Base-by-base conservation (phyloP, 1,140 invertebrate genomes). In the Ooceraea biroi region DNA sequence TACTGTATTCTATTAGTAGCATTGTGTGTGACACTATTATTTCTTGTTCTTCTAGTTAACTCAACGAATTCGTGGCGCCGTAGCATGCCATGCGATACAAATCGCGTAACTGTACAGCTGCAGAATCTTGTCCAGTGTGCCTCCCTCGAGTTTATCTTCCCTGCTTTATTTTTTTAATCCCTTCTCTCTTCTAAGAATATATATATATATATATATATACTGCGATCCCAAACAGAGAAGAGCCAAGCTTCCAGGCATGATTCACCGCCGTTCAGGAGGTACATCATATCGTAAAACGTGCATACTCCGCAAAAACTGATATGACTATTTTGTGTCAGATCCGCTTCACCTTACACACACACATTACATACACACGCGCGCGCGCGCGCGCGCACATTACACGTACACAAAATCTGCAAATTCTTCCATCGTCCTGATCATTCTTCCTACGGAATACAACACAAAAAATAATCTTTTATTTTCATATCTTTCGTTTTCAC, bases 1-100 rank as follows among this genome's bases (percentile, higher is more conserved):
- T 86, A 84, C 91, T 93, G 91, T 92, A 77, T n/a, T 80, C 76
- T 78, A 78, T 78, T 80, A 80, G 65, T 90, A 89, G 57, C 90
- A 91, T n/a, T n/a, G n/a, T n/a, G n/a, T 86, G 88, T 92, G 90
- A 91, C 92, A 93, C 88, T 91, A 89, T 90, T 93, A 91, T 92
- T 91, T 65, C 41, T 93, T 93, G 82, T 94, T 92, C n/a, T n/a
- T 85, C 92, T 93, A 93, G 88, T 90, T 74, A 94, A 93, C 90
- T 90, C 93, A 92, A 92, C 86, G 86, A 90, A 90, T 88, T n/a
- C 87, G 63, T 88, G 86, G 86, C 87, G 46, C 82, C 41, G 46
- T 52, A 85, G 65, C 50, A 80, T 44, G 66, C 83, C 85, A 85
- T 88, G 68, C 58, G 61, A 57, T 85, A 88, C 76, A 72, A n/a